A percentile compares a stretch with the other conserved stretches of the same genome.
phyloP scores from a whole-genome alignment of 2,888 invertebrate genomes.

The Nemotelus nigrinus region DNA sequence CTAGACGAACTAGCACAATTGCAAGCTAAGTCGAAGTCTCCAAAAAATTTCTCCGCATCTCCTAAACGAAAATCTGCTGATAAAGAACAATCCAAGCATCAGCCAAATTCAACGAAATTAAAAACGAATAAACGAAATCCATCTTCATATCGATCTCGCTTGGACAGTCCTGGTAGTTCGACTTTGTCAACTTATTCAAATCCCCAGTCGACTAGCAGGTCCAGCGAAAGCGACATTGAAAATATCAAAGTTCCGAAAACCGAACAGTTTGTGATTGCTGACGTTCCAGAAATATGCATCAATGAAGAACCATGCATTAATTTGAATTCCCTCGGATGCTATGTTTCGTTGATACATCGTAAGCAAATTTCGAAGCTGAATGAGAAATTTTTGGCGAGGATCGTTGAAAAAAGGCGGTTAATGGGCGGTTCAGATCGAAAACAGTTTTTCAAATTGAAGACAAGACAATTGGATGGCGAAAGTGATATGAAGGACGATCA shows the following conservation, averaged over 20 bases:
- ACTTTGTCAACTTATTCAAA: constrained; percentile 30
- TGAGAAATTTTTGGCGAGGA: constrained; percentile 84
- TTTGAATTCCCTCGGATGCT: constrained; percentile 68
- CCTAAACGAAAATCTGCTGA: background rate
- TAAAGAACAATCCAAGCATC: background rate
- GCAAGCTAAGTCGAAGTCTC: constrained; percentile 59
- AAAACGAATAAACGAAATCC: background rate
- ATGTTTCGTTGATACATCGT: constrained; percentile 69
- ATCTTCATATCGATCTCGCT: background rate
- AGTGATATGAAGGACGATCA: constrained; percentile 54
- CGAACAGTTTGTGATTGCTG: constrained; percentile 72
- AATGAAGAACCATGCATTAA: constrained; percentile 66
- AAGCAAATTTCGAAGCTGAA: constrained; percentile 77
- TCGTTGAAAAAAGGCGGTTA: constrained; percentile 70
- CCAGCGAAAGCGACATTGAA: constrained; percentile 11
- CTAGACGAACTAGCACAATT: constrained; percentile 60
- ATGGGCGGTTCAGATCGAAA: background rate
- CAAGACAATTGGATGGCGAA: constrained; percentile 48
- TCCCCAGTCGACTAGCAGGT: background rate
- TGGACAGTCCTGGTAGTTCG: background rate
- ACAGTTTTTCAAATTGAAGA: background rate
- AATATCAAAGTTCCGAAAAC: constrained; percentile 51
- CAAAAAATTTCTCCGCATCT: constrained; percentile 52
- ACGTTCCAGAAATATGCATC: constrained; percentile 70
- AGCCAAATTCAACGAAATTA: background rate